Percentiles rank a stretch among this genome's conserved stretches.
Conservation (phyloP, 2,797 vertebrate species). For the Arctocebus calabarensis region DNA sequence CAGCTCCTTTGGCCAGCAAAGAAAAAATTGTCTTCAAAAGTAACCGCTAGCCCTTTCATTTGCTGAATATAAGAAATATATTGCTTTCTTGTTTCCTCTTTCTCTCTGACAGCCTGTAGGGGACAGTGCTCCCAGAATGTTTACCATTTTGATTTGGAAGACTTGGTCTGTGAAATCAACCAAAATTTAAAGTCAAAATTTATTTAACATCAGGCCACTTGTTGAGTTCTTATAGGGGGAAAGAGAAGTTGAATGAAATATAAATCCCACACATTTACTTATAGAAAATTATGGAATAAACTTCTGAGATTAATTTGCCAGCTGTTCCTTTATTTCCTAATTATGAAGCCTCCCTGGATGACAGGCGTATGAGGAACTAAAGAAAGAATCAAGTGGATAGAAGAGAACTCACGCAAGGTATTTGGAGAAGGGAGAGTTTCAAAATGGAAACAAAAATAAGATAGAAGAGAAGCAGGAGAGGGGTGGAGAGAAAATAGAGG, state of each 20-base stretch:
- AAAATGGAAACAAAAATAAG: background rate
- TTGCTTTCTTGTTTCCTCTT: background rate
- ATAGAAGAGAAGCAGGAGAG: background rate
- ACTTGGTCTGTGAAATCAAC: background rate
- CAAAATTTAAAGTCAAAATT: background rate
- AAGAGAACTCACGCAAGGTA: background rate
- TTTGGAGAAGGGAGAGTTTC: background rate
- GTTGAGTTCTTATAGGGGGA: background rate
- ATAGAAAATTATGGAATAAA: slow-evolving; percentile 12
- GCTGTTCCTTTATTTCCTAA: background rate
- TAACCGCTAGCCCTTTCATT: background rate
- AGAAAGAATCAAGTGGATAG: background rate
- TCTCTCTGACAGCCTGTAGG: background rate
- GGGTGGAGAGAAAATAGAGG: background rate
- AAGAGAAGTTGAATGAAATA: background rate
- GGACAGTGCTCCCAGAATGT: background rate
- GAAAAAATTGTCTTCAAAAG: background rate
- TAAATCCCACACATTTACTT: background rate
- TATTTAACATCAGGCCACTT: background rate
- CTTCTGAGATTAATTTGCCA: background rate
- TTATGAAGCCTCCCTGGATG: background rate
- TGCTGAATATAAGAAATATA: background rate
- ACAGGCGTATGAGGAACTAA: background rate
- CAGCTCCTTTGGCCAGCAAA: background rate
- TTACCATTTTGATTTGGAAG: background rate